These are phyloP conservation scores for Heteractis magnifica DNA, from an alignment of 92 coral and sea anemone genomes.

Conservation along the genomic window DNA sequence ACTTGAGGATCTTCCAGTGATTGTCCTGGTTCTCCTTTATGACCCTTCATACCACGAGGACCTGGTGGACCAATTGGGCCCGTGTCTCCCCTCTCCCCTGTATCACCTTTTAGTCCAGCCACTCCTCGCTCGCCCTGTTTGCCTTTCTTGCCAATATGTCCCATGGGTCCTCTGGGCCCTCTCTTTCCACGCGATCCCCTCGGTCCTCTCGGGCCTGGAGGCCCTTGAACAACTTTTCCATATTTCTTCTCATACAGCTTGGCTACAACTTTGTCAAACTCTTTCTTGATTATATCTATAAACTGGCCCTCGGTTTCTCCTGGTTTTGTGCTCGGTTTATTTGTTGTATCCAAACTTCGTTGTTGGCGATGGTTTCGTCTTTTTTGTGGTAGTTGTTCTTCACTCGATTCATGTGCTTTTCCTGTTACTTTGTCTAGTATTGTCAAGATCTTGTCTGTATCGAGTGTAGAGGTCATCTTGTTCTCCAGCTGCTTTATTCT, in stretches of 20 bases:
- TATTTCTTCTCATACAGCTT: not conserved
- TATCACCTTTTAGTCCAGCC: slow-evolving; percentile 9
- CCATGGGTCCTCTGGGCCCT: slow-evolving; percentile 13
- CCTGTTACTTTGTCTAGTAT: not conserved
- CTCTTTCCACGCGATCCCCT: not conserved
- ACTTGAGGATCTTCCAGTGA: slow-evolving; percentile 35
- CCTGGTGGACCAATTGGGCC: slow-evolving; percentile 43
- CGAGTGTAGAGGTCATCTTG: slow-evolving; percentile 10
- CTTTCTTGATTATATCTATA: not conserved
- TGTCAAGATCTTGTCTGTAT: not conserved
- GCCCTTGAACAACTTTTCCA: slow-evolving; percentile 9
- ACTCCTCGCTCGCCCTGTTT: slow-evolving; percentile 6
- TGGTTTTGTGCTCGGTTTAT: not conserved
- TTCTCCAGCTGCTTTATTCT: slow-evolving; percentile 5
- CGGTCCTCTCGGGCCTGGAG: slow-evolving; percentile 19
- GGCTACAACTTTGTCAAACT: slow-evolving; percentile 2
- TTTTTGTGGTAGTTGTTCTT: not conserved
- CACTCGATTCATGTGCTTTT: not conserved
- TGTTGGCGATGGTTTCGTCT: not conserved
- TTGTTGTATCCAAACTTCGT: not conserved
- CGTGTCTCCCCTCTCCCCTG: slow-evolving; percentile 16
- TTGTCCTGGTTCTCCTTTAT: slow-evolving; percentile 44
- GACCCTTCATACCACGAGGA: slow-evolving; percentile 46
- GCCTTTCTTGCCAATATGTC: slow-evolving; percentile 22
- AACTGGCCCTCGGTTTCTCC: not conserved